A percentile compares a stretch with the other conserved stretches of the same genome.
phyloP scores from a whole-genome alignment of 2,113 vertebrate genomes.

The Acanthochromis polyacanthus region DNA sequence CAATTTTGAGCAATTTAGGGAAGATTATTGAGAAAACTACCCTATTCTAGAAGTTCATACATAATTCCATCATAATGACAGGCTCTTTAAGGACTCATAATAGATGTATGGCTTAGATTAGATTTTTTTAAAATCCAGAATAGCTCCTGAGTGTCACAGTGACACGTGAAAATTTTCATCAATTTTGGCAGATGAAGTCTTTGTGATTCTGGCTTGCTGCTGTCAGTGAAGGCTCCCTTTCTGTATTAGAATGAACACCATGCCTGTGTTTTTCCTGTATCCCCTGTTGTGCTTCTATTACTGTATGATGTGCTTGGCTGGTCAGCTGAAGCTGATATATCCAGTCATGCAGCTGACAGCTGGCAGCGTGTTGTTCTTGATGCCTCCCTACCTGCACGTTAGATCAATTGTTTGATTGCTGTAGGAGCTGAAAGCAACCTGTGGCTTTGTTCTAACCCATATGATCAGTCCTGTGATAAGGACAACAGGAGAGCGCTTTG shows the following conservation, averaged over 20 bases:
- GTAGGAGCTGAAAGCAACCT: conserved; percentile 35
- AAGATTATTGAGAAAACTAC: background rate
- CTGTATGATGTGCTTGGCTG: conserved; percentile 72
- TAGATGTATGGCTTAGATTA: background rate
- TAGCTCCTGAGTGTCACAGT: background rate
- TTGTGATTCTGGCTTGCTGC: conserved; percentile 20
- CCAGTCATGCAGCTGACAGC: conserved; percentile 70
- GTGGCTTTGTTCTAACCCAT: conserved; percentile 27
- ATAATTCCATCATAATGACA: background rate
- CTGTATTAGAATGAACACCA: conserved; percentile 18
- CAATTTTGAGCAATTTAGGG: background rate
- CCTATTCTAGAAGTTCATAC: background rate
- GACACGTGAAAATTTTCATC: conserved; percentile 16
- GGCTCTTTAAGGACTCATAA: background rate
- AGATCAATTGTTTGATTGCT: conserved; percentile 67
- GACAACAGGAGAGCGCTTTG: conserved; percentile 37
- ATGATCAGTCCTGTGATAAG: conserved; percentile 41
- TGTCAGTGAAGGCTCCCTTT: conserved; percentile 21
- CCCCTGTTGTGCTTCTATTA: conserved; percentile 51
- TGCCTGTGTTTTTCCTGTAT: conserved; percentile 33
- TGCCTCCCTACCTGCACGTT: conserved; percentile 53
- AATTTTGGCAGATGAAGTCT: conserved; percentile 2
- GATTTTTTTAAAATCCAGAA: background rate
- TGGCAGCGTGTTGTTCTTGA: conserved; percentile 49
- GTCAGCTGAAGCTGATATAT: conserved; percentile 70